A percentile compares a stretch with the other conserved stretches of the same genome.
Conservation (phyloP, 1,140 invertebrate genomes). For the Bactericera cockerelli region DNA sequence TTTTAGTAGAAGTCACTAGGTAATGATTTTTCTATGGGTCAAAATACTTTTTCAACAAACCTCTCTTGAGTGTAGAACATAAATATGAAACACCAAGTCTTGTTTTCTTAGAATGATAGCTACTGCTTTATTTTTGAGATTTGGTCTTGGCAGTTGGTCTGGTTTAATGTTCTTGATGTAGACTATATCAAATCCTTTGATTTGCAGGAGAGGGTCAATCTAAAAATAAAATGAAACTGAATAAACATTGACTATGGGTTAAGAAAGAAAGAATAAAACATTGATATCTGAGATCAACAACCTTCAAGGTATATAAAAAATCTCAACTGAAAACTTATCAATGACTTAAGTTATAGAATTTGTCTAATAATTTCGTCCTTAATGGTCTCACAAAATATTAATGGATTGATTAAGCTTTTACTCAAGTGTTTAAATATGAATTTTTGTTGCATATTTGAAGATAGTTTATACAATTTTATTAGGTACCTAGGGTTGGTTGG, state of each 20-base stretch:
- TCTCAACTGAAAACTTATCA: background rate
- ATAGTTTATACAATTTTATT: too few species aligned
- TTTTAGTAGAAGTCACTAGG: too few species aligned
- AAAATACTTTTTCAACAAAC: too few species aligned
- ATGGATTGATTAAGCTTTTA: too few species aligned
- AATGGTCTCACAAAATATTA: too few species aligned
- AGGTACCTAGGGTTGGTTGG: too few species aligned
- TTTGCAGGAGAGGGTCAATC: background rate
- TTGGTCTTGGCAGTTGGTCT: background rate
- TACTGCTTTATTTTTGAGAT: background rate
- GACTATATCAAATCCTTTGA: background rate
- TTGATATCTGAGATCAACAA: background rate
- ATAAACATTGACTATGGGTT: background rate
- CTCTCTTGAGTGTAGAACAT: conserved; percentile 2
- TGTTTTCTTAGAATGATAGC: background rate
- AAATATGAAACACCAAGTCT: conserved; percentile 1
- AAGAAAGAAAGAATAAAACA: background rate
- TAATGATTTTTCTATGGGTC: too few species aligned
- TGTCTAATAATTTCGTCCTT: background rate
- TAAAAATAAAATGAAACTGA: background rate
- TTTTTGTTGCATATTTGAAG: too few species aligned
- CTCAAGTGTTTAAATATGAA: too few species aligned
- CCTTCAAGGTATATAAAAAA: background rate
- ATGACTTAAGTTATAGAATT: background rate
- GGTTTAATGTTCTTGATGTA: background rate